phyloP scores from a whole-genome alignment of 1,140 invertebrate genomes.

The Amyelois transitella region DNA sequence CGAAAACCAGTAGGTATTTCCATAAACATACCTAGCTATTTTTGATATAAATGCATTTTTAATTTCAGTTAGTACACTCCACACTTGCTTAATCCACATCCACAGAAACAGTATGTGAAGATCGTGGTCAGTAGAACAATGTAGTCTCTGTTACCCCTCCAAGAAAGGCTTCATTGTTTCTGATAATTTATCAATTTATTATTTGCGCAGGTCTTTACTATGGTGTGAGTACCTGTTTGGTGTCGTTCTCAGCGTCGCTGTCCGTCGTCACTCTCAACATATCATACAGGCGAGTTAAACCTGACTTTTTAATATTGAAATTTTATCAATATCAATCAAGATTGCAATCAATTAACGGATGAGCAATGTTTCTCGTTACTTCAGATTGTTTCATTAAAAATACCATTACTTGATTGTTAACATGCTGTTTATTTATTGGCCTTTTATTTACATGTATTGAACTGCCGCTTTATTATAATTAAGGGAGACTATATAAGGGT shows the following conservation, averaged over 20 bases:
- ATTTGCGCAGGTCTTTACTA: conserved; percentile 87
- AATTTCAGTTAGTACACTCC: too few relatives aligned
- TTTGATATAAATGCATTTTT: too few relatives aligned
- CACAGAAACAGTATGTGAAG: too few relatives aligned
- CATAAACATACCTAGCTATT: too few relatives aligned
- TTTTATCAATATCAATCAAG: not conserved
- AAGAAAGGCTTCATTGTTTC: too few relatives aligned
- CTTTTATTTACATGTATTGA: not conserved
- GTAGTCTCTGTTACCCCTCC: too few relatives aligned
- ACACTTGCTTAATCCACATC: too few relatives aligned
- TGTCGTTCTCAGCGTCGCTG: conserved; percentile 90
- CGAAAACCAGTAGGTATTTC: too few relatives aligned
- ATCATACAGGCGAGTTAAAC: conserved; percentile 78
- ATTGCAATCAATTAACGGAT: not conserved
- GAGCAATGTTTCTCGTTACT: not conserved
- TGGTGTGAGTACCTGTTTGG: conserved; percentile 92
- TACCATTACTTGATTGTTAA: not conserved
- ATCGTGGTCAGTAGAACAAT: too few relatives aligned
- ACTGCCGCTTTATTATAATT: too few relatives aligned
- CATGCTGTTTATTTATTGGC: not conserved
- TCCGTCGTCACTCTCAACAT: conserved; percentile 91
- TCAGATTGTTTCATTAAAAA: not conserved
- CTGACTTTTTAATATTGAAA: not conserved
- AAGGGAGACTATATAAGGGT: too few relatives aligned
- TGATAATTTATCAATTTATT: not conserved